Conservation (phyloP, 2,888 invertebrate genomes). For the Calliscelio sp. region DNA sequence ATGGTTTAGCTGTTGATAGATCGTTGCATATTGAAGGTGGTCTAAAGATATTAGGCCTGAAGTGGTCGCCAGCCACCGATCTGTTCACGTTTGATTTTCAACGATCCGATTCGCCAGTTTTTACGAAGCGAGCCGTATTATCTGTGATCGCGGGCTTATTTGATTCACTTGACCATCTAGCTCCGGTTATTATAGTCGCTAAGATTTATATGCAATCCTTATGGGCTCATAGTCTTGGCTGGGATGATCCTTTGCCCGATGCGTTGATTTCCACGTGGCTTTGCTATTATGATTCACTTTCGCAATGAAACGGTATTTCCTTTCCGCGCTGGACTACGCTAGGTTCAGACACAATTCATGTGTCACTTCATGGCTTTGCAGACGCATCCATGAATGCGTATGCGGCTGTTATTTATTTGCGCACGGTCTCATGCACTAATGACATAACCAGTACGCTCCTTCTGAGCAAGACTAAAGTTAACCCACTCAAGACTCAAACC, state of each 20-base stretch:
- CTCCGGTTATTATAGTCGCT: neutral
- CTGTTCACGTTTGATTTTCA: neutral
- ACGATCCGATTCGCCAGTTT: neutral
- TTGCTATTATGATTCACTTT: neutral
- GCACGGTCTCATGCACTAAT: neutral
- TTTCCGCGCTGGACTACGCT: neutral
- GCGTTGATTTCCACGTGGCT: neutral
- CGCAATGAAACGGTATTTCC: neutral
- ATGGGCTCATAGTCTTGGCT: neutral
- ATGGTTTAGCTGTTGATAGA: neutral
- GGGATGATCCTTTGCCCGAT: neutral
- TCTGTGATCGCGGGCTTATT: neutral
- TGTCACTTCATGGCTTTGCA: neutral
- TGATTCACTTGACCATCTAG: neutral
- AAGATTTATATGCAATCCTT: neutral
- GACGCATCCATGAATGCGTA: neutral
- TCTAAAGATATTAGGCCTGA: neutral
- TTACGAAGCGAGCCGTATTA: neutral
- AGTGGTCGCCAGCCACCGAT: neutral
- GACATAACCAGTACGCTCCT: neutral
- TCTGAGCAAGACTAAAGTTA: neutral
- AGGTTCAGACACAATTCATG: neutral
- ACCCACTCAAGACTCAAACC: no score
- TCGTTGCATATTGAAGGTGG: neutral
- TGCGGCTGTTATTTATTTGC: neutral